Conservation (phyloP, 2,113 vertebrate species). For the Fulica atra region DNA sequence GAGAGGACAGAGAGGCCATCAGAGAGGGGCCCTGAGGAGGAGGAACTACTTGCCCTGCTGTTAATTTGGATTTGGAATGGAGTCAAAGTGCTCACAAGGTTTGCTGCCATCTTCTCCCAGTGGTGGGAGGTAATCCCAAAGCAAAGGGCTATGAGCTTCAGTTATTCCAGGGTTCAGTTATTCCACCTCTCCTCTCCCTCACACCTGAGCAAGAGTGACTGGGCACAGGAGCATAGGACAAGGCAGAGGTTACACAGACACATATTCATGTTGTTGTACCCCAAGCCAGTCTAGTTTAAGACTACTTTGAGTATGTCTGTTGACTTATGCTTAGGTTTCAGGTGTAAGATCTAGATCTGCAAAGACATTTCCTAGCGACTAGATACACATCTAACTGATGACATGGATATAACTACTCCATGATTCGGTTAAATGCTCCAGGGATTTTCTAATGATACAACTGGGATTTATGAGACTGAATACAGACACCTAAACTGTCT, state of each 20-base stretch:
- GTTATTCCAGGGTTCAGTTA: background rate
- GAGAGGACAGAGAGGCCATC: background rate
- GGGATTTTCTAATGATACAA: background rate
- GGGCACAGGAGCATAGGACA: background rate
- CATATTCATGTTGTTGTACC: background rate
- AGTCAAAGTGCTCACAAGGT: background rate
- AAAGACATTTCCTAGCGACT: background rate
- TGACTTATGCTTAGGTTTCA: background rate
- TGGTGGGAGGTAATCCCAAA: background rate
- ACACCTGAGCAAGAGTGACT: background rate
- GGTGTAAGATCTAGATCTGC: background rate
- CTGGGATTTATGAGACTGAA: background rate
- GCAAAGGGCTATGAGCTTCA: background rate
- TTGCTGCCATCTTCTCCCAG: background rate
- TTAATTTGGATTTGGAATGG: background rate
- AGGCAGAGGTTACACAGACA: background rate
- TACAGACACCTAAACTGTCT: background rate
- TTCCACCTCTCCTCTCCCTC: background rate
- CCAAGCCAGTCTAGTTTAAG: background rate
- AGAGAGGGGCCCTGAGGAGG: background rate
- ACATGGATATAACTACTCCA: background rate
- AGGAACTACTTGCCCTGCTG: background rate
- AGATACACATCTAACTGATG: background rate
- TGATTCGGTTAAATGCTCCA: background rate
- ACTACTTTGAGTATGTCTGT: background rate